A percentile compares a stretch with the other conserved stretches of the same genome.
Evolutionary conservation across 1,140 invertebrate genomes (phyloP).

Genomic region (Psilanteris sp.): DNA sequence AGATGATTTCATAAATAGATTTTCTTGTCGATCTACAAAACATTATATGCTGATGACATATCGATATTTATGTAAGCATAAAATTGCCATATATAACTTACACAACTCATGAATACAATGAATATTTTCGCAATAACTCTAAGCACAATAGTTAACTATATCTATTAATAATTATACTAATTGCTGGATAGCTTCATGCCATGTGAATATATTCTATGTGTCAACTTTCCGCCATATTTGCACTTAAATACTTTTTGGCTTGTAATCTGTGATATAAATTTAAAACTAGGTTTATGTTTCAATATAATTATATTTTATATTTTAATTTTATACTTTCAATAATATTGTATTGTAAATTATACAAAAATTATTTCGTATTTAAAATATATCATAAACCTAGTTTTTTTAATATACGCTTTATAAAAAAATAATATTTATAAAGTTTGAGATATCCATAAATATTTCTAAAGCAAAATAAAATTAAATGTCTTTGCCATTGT

Average conservation of each 20-base stretch:
- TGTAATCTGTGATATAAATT: constrained; percentile 40
- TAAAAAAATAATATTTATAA: constrained; percentile 7
- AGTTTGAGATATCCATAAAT: constrained; percentile 6
- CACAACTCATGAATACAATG: constrained; percentile 20
- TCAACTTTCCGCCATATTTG: constrained; percentile 36
- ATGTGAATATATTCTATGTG: constrained; percentile 44
- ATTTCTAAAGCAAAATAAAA: constrained; percentile 1
- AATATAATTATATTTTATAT: background rate
- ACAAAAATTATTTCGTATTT: background rate
- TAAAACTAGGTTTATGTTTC: constrained; percentile 22
- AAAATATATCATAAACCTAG: constrained; percentile 10
- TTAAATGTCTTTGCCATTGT: background rate
- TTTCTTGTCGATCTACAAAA: constrained; percentile 4
- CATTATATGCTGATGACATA: constrained; percentile 27
- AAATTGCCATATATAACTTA: constrained; percentile 20
- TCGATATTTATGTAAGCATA: constrained; percentile 15
- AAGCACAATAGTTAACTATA: constrained; percentile 45
- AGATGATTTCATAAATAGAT: constrained; percentile 4
- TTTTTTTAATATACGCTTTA: constrained; percentile 23
- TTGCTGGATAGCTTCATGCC: constrained; percentile 32
- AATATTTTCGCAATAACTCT: constrained; percentile 45
- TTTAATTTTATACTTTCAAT: background rate
- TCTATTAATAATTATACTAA: constrained; percentile 17
- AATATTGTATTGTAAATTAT: background rate
- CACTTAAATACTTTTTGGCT: constrained; percentile 41